Conservation (phyloP, 2,113 vertebrate species). For the Corythornis madagascariensis region DNA sequence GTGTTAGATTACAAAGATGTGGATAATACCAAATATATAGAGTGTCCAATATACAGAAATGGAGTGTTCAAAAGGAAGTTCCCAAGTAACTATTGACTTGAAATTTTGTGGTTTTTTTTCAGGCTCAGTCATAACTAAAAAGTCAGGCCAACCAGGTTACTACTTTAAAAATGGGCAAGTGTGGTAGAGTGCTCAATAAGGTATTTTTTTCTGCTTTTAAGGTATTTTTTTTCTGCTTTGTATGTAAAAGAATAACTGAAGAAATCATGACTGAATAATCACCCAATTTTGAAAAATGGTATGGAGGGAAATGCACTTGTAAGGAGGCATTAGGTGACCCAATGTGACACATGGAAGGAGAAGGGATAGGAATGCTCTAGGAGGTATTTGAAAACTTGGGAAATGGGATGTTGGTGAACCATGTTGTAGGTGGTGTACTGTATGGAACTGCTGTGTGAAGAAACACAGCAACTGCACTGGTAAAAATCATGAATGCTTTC, state of each 20-base stretch:
- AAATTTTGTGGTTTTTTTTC: accelerated
- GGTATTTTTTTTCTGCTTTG: neutral
- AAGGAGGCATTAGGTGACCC: neutral
- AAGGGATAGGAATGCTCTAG: neutral
- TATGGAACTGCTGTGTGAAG: neutral
- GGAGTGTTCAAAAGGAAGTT: neutral
- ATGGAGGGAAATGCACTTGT: neutral
- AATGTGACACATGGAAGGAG: neutral
- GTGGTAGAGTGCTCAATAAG: neutral
- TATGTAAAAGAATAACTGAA: neutral
- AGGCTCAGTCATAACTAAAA: neutral
- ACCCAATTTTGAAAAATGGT: neutral
- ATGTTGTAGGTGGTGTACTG: neutral
- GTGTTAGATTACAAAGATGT: neutral
- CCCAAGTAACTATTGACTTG: neutral
- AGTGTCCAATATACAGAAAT: neutral
- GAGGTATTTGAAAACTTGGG: neutral
- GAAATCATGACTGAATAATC: neutral
- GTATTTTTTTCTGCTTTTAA: neutral
- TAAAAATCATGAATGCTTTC: neutral
- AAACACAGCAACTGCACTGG: neutral
- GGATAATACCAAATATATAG: neutral
- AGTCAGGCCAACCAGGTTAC: neutral
- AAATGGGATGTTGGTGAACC: neutral
- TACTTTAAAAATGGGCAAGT: neutral